phyloP scores from a whole-genome alignment of 1,140 invertebrate genomes.

The Aleiodes sp. region DNA sequence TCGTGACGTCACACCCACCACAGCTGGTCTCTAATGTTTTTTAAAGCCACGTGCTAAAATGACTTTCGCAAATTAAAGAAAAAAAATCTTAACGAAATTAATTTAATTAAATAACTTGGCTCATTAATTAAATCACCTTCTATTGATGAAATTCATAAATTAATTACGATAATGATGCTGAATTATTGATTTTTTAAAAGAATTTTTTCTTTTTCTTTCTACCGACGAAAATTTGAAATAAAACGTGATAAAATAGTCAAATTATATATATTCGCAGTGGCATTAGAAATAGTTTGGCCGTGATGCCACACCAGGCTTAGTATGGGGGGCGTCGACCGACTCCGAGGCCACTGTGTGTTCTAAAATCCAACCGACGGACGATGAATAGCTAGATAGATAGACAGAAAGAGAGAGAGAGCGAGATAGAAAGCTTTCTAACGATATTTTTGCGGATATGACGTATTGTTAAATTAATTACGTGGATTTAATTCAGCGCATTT shows the following conservation, averaged over 20 bases:
- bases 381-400: too few species aligned
- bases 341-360: constrained; percentile 16
- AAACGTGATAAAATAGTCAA: not conserved
- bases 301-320: constrained; percentile 30
- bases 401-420: too few species aligned
- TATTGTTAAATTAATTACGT: constrained; percentile 25
- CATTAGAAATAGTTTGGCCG: constrained; percentile 50
- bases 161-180: not conserved
- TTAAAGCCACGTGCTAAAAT: not conserved
- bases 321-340: constrained; percentile 23
- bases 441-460: constrained; percentile 46
- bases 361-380: not conserved
- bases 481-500: not conserved
- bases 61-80: not conserved
- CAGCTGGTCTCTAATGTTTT: not conserved
- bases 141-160: constrained; percentile 20
- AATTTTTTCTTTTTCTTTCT: too few species aligned
- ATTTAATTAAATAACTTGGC: not conserved
- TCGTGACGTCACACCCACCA: too few species aligned
- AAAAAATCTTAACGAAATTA: not conserved
- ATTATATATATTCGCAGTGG: constrained; percentile 10
- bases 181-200: not conserved
- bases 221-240: too few species aligned
- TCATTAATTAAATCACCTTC: not conserved
- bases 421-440: constrained; percentile 20